Conservation (phyloP, 2,113 vertebrate species). For the Ramphastos sulfuratus region DNA sequence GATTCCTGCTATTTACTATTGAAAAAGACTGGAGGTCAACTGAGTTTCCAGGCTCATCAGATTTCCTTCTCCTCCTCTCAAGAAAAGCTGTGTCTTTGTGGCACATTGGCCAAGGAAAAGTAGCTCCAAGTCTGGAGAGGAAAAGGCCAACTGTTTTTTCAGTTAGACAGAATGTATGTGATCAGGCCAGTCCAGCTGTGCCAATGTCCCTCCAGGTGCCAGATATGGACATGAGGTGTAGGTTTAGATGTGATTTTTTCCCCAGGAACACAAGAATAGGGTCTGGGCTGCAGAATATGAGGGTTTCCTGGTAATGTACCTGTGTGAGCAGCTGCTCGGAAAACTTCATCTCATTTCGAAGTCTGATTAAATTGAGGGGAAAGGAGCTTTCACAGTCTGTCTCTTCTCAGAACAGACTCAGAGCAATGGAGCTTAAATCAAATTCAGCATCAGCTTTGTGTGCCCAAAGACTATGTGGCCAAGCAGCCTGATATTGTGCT, state of each 20-base stretch:
- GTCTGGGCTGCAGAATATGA: background rate
- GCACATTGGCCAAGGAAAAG: background rate
- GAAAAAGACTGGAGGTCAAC: background rate
- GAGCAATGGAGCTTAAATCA: constrained; percentile 34
- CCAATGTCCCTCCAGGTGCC: background rate
- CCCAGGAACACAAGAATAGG: background rate
- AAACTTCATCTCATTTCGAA: constrained; percentile 42
- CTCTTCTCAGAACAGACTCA: constrained; percentile 16
- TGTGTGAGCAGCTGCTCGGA: constrained; percentile 24
- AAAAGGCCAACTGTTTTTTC: background rate
- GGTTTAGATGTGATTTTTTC: background rate
- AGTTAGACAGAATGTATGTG: background rate
- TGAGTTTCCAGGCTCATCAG: background rate
- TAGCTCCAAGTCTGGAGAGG: background rate
- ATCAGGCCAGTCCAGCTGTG: background rate
- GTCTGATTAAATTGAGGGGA: constrained; percentile 30
- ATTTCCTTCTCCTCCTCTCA: background rate
- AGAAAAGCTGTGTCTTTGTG: background rate
- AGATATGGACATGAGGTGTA: rapidly evolving
- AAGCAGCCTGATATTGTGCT: background rate
- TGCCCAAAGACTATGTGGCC: background rate
- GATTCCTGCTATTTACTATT: background rate
- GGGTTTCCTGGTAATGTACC: background rate
- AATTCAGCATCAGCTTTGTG: constrained; percentile 8
- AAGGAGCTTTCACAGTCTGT: constrained; percentile 14